Evolutionary conservation across 2,113 vertebrate species (phyloP).

Genomic region (Ochotona curzoniae): DNA sequence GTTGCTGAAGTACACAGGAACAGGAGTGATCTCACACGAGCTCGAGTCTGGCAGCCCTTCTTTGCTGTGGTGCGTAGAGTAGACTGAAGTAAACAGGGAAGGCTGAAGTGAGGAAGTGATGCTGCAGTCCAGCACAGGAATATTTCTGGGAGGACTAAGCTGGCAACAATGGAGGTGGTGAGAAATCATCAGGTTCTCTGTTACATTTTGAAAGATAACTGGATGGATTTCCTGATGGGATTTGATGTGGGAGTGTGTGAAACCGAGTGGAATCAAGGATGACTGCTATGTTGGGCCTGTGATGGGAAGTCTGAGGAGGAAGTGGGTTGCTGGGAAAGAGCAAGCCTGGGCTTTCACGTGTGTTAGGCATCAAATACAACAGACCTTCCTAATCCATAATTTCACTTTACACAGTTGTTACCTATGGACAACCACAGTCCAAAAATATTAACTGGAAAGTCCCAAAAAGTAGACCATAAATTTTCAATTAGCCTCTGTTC

Average conservation of each 20-base stretch:
- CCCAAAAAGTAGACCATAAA: neutral
- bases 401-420: neutral
- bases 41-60: neutral
- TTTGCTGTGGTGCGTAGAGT: neutral
- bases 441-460: neutral
- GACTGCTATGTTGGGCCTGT: neutral
- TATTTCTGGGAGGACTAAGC: neutral
- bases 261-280: neutral
- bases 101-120: too few relatives aligned
- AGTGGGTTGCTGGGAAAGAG: neutral
- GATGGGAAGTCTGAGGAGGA: neutral
- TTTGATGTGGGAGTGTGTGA: neutral
- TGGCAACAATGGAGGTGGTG: neutral
- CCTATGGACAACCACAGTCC: neutral
- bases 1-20: neutral
- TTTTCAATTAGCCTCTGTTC: neutral
- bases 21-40: neutral
- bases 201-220: neutral
- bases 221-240: neutral
- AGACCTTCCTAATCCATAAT: too few relatives aligned
- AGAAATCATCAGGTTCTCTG: neutral
- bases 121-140: neutral
- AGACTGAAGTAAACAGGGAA: neutral
- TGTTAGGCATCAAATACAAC: neutral
- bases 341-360: neutral